These are phyloP conservation scores for Lethrus apterus DNA, from an alignment of 1,140 invertebrate genomes.

Conservation along the genomic window DNA sequence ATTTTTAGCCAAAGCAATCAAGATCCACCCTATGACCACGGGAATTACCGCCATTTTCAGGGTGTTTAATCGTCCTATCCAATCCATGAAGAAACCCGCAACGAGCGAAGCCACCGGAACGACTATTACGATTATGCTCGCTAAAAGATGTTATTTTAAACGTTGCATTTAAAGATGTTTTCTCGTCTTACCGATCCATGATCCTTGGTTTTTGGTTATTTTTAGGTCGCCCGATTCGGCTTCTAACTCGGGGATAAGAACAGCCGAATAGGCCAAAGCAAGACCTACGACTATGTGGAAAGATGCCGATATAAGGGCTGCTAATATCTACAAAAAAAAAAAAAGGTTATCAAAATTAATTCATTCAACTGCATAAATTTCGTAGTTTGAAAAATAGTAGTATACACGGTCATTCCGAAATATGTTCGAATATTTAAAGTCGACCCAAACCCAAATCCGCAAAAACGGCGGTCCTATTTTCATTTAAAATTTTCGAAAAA, in stretches of 20 bases:
- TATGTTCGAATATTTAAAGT: too few relatives aligned
- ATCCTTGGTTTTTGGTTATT: conserved; percentile 41
- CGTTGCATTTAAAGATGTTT: neutral
- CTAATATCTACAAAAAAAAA: conserved; percentile 41
- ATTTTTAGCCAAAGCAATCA: conserved; percentile 48
- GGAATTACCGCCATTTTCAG: conserved; percentile 54
- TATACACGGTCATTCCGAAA: too few relatives aligned
- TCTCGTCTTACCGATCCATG: too few relatives aligned
- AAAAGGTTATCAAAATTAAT: neutral
- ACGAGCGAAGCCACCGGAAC: conserved; percentile 48
- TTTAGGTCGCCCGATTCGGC: conserved; percentile 38
- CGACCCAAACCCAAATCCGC: too few relatives aligned
- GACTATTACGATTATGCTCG: conserved; percentile 48
- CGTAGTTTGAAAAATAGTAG: too few relatives aligned
- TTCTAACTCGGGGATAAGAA: conserved; percentile 49
- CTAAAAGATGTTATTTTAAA: conserved; percentile 36
- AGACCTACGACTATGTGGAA: conserved; percentile 53
- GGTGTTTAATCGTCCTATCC: conserved; percentile 53
- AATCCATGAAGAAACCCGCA: conserved; percentile 54
- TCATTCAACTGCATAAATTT: neutral
- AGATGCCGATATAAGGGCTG: conserved; percentile 46
- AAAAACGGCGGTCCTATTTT: too few relatives aligned
- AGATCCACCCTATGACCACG: conserved; percentile 53
- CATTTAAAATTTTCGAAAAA: too few relatives aligned
- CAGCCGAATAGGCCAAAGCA: conserved; percentile 50